Evolutionary conservation across 1,140 invertebrate genomes (phyloP).

Genomic region (Notospermus geniculatus): DNA sequence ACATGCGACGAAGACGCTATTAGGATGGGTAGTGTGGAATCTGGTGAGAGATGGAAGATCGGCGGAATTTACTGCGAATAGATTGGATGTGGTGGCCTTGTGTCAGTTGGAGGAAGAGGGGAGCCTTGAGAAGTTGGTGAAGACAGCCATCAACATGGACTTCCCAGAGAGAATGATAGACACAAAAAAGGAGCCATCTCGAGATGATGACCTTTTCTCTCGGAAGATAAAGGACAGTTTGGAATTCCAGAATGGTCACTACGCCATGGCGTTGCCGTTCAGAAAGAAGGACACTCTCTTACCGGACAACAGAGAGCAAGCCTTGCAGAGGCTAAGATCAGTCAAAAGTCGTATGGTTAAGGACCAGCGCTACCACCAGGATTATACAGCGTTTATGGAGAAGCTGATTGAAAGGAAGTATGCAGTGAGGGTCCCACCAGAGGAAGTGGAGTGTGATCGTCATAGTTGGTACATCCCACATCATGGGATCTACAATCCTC

Average conservation of each 20-base stretch:
- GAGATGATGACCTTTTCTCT: conserved; percentile 18
- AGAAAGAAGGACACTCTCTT: conserved; percentile 1
- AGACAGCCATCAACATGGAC: conserved; percentile 18
- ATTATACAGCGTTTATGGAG: conserved; percentile 18
- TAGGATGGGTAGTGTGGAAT: no score
- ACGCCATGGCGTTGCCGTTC: conserved; percentile 16
- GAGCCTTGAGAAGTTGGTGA: conserved; percentile 18
- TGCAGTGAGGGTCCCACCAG: conserved; percentile 13
- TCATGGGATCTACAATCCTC: conserved; percentile 24
- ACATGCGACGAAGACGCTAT: no score
- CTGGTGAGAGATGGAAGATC: no score
- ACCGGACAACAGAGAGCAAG: conserved; percentile 16
- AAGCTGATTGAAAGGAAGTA: conserved; percentile 18
- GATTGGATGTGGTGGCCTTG: no score
- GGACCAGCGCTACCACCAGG: conserved; percentile 17
- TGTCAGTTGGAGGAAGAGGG: no score
- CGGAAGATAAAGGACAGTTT: conserved; percentile 13
- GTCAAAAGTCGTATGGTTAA: conserved; percentile 10
- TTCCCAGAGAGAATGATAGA: conserved; percentile 18
- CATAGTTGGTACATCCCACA: conserved; percentile 27
- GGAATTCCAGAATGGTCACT: conserved; percentile 10
- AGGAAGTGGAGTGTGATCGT: no score
- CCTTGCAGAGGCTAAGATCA: conserved; percentile 9
- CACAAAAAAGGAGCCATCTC: conserved; percentile 15
- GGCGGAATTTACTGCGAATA: no score